These are phyloP conservation scores for Hyposoter didymator DNA, from an alignment of 2,888 invertebrate species.

Conservation along the genomic window DNA sequence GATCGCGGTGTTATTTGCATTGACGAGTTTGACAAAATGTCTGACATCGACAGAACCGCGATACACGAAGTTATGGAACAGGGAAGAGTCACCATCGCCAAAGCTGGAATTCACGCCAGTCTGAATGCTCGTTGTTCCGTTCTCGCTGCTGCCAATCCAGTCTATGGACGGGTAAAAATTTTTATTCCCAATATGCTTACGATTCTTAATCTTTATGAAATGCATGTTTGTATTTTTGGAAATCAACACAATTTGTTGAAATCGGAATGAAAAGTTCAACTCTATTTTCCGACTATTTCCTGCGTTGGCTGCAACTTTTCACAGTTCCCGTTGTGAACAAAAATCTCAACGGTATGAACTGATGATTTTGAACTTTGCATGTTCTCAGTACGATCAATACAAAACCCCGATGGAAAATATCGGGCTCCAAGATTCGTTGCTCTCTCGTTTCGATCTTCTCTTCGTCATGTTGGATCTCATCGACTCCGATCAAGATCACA, in stretches of 20 bases:
- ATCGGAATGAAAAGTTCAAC: too few species aligned
- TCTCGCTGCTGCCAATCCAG: conserved; percentile 99
- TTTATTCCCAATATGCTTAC: neutral
- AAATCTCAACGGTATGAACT: neutral
- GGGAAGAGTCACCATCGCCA: conserved; percentile 98
- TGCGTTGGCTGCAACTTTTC: too few species aligned
- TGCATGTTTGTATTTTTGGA: neutral
- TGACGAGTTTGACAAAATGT: conserved; percentile 99
- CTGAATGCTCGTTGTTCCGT: conserved; percentile 99
- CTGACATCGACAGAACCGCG: conserved; percentile 99
- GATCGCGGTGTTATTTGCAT: conserved; percentile 99
- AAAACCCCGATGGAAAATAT: conserved; percentile 99
- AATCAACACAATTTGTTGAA: too few species aligned
- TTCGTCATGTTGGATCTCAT: conserved; percentile 98
- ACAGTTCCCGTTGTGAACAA: too few species aligned
- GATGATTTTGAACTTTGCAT: neutral
- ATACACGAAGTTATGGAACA: conserved; percentile 99
- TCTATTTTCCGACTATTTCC: too few species aligned
- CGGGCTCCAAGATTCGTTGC: conserved; percentile 97
- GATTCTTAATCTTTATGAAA: neutral
- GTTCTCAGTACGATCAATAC: conserved; percentile 96
- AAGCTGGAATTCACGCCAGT: conserved; percentile 99
- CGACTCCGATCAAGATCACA: conserved; percentile 95
- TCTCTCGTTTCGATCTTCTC: conserved; percentile 98
- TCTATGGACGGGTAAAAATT: conserved; percentile 93